phyloP scores from a whole-genome alignment of 2,888 invertebrate genomes.

The Plebejus anna region DNA sequence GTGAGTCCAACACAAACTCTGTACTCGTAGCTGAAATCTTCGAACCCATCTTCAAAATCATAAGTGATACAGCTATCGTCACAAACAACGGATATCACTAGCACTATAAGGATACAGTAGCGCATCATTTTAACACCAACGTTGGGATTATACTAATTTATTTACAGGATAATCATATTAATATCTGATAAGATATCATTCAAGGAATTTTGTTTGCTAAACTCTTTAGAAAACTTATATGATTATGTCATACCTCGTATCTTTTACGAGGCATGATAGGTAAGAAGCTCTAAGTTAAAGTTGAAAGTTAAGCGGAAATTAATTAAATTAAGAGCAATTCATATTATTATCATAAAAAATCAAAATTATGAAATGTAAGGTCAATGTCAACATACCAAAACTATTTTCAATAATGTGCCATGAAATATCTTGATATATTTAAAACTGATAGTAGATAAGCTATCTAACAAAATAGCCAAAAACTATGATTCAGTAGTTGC shows the following conservation, averaged over 20 bases:
- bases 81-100: not conserved
- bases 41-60: constrained; percentile 21
- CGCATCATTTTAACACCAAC: not conserved
- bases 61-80: constrained; percentile 25
- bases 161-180: not conserved
- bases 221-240: not conserved
- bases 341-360: too few relatives aligned
- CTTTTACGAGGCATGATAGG: not conserved
- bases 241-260: not conserved
- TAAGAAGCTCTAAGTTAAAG: not conserved
- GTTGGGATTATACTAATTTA: constrained; percentile 23
- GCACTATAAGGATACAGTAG: not conserved
- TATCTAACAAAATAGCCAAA: constrained; percentile 7
- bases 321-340: not conserved
- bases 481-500: constrained; percentile 6
- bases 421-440: not conserved
- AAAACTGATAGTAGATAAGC: not conserved
- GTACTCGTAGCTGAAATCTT: constrained; percentile 4
- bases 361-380: not conserved
- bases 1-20: constrained; percentile 3
- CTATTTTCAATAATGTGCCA: not conserved
- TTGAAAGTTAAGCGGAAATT: not conserved
- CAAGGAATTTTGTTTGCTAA: constrained; percentile 10
- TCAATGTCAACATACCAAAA: not conserved
- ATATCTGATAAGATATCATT: constrained; percentile 30